Base-by-base conservation (phyloP, 2,888 invertebrate species). In the Eubasilissa splendida region DNA sequence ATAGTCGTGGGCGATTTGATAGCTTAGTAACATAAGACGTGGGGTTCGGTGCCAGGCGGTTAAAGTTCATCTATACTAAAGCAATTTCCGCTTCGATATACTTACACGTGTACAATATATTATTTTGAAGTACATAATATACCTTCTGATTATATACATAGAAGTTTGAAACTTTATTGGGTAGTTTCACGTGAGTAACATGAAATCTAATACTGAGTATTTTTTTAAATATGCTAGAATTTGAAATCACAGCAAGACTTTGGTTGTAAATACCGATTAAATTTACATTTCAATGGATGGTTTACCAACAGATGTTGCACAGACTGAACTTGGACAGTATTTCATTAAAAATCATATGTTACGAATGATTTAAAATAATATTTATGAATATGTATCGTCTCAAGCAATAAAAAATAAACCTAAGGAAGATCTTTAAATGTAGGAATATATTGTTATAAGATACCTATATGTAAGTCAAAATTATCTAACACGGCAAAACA, bases 11-110 rank as follows among this genome's bases (percentile, higher is more conserved):
- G 63, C 63, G 63, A 33, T 31, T 2, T 4, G 12, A 63, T 12
- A 33, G 63, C 63, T 12, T 63, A 33, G 52, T 68, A 68, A 68
- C 68, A 50, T 68, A 50, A 14, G 42, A 12, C 12, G 8, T 42
- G 42, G 12, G 52, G 68, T 68, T 42, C n/a, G 14, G n/a, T 42
- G 14, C 22, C 71, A 50, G 10, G 14, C 14, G 68, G 50, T 68
- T 68, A 68, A 42, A 63, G 63, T 12, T 42, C 63, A 42, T 50
- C 42, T 68, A 50, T n/a, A 68, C 50, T 12, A 54, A 31, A 9
- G 12, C 71, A 4, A 53, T 56, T 71, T 71, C 71, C 71, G 71
- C 71, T 71, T 53, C 53, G 11, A 54, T 71, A 54, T 54, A 71
- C 31, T 2, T 71, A 53, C 54, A 71, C 22, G 22, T 22, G 22